Base-by-base conservation (phyloP, 2,888 invertebrate genomes). In the Azorinus chamasolen region DNA sequence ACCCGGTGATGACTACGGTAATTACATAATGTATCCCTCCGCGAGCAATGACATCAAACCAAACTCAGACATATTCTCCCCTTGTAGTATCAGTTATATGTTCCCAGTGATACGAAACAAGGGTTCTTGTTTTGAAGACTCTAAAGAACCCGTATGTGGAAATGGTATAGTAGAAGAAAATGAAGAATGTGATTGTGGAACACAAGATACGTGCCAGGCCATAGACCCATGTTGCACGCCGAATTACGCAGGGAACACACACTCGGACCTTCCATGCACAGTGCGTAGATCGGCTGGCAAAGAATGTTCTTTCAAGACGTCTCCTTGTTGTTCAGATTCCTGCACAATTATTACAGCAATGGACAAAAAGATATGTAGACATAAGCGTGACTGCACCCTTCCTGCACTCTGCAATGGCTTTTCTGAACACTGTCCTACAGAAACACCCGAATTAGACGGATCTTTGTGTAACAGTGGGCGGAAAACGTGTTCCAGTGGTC, bases 101-200 rank as follows among this genome's bases (percentile, higher is more conserved):
- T 83, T 83, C 55, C 89, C 89, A 10, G 89, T 90, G 8, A 76
- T 90, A 46, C 66, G 68, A 32, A 87, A 87, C 58, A 89, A 88
- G 69, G 88, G 85, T 0, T 27, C 12, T 14, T 91, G 90, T 74
- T 81, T 90, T 27, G 73, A 68, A 43, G 20, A 43, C 4, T 46
- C 64, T 4, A 41, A 25, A n/a, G 71, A 50, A 39, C 70, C 83
- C 3, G 55, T 72, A 18, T 91, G 91, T 79, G 90, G 91, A 4
- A 89, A 91, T 68, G 81, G 81, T n/a, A 57, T 89, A 14, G 68
- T 77, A n/a, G 90, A 89, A 54, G 59, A 39, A 5, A 83, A 79
- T 1, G 90, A 90, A 54, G 88, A 90, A 41, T 90, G 90, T 72
- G 90, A 90, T 57, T 90, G 90, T 71, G 90, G 90, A 0, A 63